Evolutionary conservation across 2,888 invertebrate genomes (phyloP).

Genomic region (Melanophora roralis): DNA sequence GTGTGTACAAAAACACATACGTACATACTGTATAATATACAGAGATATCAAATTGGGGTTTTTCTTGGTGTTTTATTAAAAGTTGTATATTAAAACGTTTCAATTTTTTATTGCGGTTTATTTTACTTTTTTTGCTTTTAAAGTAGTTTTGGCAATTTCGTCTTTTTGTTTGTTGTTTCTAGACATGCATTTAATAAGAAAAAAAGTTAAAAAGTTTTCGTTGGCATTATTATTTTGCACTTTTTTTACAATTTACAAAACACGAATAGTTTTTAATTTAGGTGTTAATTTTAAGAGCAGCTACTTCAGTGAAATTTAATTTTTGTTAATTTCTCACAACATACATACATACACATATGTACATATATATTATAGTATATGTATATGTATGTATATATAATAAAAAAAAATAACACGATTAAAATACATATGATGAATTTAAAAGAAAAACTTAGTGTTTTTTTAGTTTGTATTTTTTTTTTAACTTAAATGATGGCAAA

Average conservation of each 20-base stretch:
- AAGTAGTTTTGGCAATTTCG: slow-evolving; percentile 34
- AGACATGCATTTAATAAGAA: slow-evolving; percentile 38
- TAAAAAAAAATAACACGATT: too few relatives aligned
- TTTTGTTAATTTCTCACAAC: slow-evolving; percentile 49
- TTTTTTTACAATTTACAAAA: slow-evolving; percentile 48
- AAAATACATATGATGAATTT: too few relatives aligned
- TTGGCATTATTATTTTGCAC: slow-evolving; percentile 30
- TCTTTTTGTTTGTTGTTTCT: slow-evolving; percentile 6
- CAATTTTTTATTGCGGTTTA: slow-evolving; percentile 25
- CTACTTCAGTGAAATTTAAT: slow-evolving; percentile 47
- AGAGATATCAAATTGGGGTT: too few relatives aligned
- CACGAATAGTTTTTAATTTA: slow-evolving; percentile 41
- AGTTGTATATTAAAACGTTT: background rate
- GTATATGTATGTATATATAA: too few relatives aligned
- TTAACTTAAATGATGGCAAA: slow-evolving; percentile 28
- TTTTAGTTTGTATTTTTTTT: background rate
- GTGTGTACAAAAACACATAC: background rate
- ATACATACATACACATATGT: slow-evolving; percentile 17
- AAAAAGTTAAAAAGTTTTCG: slow-evolving; percentile 6
- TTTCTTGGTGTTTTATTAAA: slow-evolving; percentile 30
- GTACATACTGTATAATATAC: too few relatives aligned
- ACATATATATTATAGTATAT: too few relatives aligned
- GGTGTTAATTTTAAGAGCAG: slow-evolving; percentile 17
- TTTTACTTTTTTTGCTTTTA: slow-evolving; percentile 20
- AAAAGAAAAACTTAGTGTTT: background rate